A percentile compares a stretch with the other conserved stretches of the same genome.
Conservation (phyloP, 2,797 vertebrate genomes). For the Threskiornis aethiopicus region DNA sequence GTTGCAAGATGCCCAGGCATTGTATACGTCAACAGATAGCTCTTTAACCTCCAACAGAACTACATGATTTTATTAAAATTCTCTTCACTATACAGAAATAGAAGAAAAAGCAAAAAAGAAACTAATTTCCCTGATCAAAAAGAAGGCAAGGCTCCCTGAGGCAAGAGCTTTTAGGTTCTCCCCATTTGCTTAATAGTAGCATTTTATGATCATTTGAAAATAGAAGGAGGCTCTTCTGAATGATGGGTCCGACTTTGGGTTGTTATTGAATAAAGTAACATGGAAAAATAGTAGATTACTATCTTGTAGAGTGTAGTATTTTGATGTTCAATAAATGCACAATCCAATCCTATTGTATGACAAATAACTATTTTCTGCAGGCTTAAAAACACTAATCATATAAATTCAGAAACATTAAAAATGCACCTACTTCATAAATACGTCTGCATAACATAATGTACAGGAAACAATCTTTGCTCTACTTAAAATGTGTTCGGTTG, state of each 20-base stretch:
- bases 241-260: background rate
- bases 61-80: slow-evolving; percentile 17
- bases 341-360: background rate
- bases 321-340: background rate
- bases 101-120: background rate
- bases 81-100: background rate
- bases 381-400: background rate
- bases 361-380: background rate
- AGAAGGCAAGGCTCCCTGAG: background rate
- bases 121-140: background rate
- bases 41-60: background rate
- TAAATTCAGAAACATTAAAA: background rate
- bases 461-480: background rate
- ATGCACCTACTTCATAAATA: background rate
- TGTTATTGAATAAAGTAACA: background rate
- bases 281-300: background rate
- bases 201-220: background rate
- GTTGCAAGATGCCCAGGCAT: background rate
- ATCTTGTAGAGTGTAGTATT: background rate
- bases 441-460: background rate
- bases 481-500: background rate
- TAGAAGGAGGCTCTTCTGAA: background rate
- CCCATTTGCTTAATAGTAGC: background rate
- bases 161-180: background rate
- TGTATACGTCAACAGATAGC: background rate